Percentiles rank a stretch among this genome's conserved stretches.
Conservation (phyloP, 2,113 vertebrate species). For the human region DNA sequence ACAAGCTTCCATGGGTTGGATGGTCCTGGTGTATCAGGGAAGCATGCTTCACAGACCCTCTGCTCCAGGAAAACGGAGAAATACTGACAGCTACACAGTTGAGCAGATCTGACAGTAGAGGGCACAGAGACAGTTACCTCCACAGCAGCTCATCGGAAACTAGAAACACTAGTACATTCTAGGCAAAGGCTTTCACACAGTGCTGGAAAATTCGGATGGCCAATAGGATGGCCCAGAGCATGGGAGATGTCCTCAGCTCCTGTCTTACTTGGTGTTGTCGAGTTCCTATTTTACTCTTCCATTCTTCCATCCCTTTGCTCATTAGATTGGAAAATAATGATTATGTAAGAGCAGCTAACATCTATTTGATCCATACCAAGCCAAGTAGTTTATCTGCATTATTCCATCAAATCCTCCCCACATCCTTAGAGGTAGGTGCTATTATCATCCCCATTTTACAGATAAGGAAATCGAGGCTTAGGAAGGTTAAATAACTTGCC, state of each 20-base stretch:
- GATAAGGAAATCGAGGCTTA: not conserved
- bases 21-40: not conserved
- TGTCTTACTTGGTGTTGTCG: not conserved
- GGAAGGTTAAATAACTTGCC: not conserved
- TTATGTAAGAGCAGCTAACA: not conserved
- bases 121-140: slow-evolving; percentile 34
- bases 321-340: not conserved
- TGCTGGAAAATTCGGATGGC: not conserved
- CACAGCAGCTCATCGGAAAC: not conserved
- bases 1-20: not conserved
- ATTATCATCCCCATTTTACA: not conserved
- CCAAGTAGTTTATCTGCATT: not conserved
- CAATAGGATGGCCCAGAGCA: not conserved
- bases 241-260: not conserved
- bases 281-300: not conserved
- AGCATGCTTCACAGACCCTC: not conserved
- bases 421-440: not conserved
- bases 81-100: not conserved
- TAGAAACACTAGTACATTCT: not conserved
- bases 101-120: slow-evolving; percentile 31
- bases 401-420: not conserved
- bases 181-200: not conserved
- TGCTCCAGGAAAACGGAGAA: not conserved
- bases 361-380: not conserved
- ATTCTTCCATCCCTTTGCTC: not conserved